Conservation (phyloP, 1,140 invertebrate genomes). For the Ceratina japonica region DNA sequence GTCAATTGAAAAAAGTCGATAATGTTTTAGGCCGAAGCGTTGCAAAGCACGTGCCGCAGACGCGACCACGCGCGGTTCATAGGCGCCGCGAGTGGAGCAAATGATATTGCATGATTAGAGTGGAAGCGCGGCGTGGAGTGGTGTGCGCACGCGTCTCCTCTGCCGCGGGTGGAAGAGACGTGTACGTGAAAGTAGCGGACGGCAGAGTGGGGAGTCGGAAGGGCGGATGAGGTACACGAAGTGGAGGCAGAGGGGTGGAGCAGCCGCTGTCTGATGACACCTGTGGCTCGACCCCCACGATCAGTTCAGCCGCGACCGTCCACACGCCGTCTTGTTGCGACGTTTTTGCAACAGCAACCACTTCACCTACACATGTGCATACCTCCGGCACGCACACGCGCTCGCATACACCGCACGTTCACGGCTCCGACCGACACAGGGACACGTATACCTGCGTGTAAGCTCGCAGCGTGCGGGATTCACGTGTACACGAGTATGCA, state of each 20-base stretch:
- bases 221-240: constrained; percentile 40
- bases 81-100: constrained; percentile 35
- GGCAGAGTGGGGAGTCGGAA: constrained; percentile 10
- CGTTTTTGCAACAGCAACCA: constrained; percentile 62
- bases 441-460: too few relatives aligned
- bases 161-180: background rate
- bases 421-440: background rate
- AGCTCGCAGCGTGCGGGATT: background rate
- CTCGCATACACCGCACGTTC: background rate
- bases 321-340: constrained; percentile 65
- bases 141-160: constrained; percentile 44
- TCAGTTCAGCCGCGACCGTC: constrained; percentile 76
- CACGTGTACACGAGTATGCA: constrained; percentile 19
- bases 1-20: constrained; percentile 1
- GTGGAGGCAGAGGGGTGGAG: constrained; percentile 52
- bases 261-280: constrained; percentile 72
- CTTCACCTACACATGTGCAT: constrained; percentile 40
- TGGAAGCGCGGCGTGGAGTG: constrained; percentile 17
- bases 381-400: background rate
- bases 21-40: background rate
- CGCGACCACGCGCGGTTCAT: background rate
- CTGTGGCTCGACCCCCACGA: constrained; percentile 74
- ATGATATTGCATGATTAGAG: constrained; percentile 47
- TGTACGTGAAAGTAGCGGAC: constrained; percentile 38
- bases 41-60: constrained; percentile 36